phyloP scores from a whole-genome alignment of 2,888 invertebrate species.

The Sinhomidia bicolor region DNA sequence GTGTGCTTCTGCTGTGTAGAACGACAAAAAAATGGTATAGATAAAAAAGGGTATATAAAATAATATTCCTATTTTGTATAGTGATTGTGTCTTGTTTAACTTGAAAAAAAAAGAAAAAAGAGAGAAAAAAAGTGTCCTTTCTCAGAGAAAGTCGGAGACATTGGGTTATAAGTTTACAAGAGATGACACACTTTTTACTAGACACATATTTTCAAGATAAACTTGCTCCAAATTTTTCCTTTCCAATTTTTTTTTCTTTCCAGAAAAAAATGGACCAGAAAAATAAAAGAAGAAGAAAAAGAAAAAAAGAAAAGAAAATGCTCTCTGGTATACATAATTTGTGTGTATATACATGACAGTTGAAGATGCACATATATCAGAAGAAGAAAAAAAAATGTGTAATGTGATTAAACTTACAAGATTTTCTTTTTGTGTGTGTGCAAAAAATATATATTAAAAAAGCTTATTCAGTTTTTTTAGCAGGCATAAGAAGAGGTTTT shows the following conservation, averaged over 20 bases:
- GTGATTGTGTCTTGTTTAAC: too few species aligned
- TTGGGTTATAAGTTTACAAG: neutral
- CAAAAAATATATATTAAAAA: too few species aligned
- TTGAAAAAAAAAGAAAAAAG: neutral
- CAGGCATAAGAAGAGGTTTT: too few species aligned
- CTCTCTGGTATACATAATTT: neutral
- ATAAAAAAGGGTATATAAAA: too few species aligned
- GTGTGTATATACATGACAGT: neutral
- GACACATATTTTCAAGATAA: constrained; percentile 43
- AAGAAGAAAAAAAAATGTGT: neutral
- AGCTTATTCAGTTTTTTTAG: neutral
- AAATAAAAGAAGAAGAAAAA: neutral
- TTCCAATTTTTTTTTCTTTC: constrained; percentile 21
- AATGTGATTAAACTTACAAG: constrained; percentile 7
- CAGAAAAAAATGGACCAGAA: constrained; percentile 26
- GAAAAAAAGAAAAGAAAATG: neutral
- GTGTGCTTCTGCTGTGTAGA: too few species aligned
- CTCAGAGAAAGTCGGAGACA: neutral
- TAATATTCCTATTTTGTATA: too few species aligned
- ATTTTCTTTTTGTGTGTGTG: too few species aligned
- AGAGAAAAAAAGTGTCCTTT: neutral
- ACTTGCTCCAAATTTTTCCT: constrained; percentile 55
- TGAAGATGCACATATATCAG: too few species aligned
- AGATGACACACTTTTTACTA: constrained; percentile 7
- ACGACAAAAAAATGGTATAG: too few species aligned